Evolutionary conservation across 2,797 vertebrate species (phyloP), one percentile per base, ranked within the genome.

Genomic region (Rhinichthys osculus): DNA sequence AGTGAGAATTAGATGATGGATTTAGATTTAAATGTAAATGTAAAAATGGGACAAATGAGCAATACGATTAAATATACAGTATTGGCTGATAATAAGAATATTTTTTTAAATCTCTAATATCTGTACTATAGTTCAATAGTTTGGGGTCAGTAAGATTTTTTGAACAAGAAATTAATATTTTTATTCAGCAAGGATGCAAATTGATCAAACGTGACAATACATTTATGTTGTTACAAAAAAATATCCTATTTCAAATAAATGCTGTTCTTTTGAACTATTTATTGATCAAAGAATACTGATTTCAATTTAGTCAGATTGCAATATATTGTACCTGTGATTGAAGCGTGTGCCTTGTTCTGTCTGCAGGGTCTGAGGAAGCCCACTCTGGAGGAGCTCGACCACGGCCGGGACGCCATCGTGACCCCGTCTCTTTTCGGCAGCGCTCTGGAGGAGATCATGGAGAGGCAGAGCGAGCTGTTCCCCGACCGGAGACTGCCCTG

Each of bases 361-460:
- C 11, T 74, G 19, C 78, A 96, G 96, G 96, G 96, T 40, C 93
- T 96, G 64, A 93, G 94, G 38, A 96, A 96, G 50, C 96, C 96
- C 0, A 95, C 94, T 0, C 80, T 95, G 82, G 96, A 96, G 30
- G 96, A 96, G 91, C 95, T 96, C 4, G 91, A 79, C 0, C 95
- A 96, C 0, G 94, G 96, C 38, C 92, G 94, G 54, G 93, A 92
- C 2, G 94, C 94, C 89, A 96, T 96, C 33, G 23, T 96, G 81
- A 96, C 94, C 0, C 96, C 96, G 0, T 96, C 96, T 0, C 92
- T 96, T 88, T 96, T 96, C 0, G 95, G 95, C 89, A 96, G 95
- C 54, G 95, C 96, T 54, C 92, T 96, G 92, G 94, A 96, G 85
- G 96, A 96, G 85, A 96, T 96, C 85, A 96, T 96, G 96, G 90